A percentile compares a stretch with the other conserved stretches of the same genome.
Conservation (phyloP, 2,113 vertebrate genomes). For the Chinchilla lanigera region DNA sequence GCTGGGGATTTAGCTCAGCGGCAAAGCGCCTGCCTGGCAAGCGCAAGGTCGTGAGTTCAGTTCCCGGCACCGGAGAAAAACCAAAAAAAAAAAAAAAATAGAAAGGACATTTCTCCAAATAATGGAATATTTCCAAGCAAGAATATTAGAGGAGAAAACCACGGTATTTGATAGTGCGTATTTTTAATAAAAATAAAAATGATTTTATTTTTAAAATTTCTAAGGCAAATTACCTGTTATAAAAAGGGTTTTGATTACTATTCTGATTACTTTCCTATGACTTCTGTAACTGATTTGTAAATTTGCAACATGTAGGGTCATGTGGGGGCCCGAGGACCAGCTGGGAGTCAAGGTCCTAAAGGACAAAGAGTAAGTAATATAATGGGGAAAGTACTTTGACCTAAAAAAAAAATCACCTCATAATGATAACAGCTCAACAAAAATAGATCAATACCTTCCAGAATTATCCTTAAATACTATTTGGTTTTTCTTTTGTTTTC, state of each 20-base stretch:
- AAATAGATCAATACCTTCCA: neutral
- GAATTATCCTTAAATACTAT: neutral
- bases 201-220: slow-evolving; percentile 32
- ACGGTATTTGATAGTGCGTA: neutral
- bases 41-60: too few relatives aligned
- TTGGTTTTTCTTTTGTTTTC: neutral
- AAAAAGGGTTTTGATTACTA: neutral
- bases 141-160: neutral
- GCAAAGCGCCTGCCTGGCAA: too few relatives aligned
- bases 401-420: neutral
- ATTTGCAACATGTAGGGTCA: slow-evolving; percentile 88
- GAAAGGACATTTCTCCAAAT: neutral
- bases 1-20: too few relatives aligned
- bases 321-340: slow-evolving; percentile 89
- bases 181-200: slow-evolving; percentile 19
- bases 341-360: slow-evolving; percentile 92
- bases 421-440: neutral
- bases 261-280: slow-evolving; percentile 4
- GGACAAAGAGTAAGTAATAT: slow-evolving; percentile 93
- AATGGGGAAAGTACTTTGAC: neutral
- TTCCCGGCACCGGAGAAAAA: too few relatives aligned
- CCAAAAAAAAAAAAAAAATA: too few relatives aligned
- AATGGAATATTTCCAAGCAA: slow-evolving; percentile 11
- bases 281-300: slow-evolving; percentile 40
- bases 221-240: neutral